Conservation (phyloP, 2,113 vertebrate species). For the Gymnarchus niloticus region DNA sequence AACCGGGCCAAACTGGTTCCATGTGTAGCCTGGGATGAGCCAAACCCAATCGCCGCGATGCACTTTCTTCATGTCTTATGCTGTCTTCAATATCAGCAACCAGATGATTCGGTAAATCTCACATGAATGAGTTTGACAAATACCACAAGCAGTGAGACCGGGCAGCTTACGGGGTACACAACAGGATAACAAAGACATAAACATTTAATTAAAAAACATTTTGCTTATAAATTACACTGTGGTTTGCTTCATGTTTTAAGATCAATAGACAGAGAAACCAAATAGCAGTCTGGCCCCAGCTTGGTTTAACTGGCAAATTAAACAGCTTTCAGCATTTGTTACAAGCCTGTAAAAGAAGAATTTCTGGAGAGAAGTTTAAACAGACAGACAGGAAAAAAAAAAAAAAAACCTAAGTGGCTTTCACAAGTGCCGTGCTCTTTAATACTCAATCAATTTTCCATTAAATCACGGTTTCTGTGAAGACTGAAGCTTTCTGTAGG, state of each 20-base stretch:
- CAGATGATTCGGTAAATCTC: not conserved
- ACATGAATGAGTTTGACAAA: not conserved
- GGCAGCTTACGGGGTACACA: not conserved
- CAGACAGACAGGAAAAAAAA: not conserved
- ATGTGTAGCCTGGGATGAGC: not conserved
- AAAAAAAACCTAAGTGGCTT: constrained; percentile 18
- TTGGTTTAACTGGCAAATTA: constrained; percentile 37
- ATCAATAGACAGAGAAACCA: constrained; percentile 28
- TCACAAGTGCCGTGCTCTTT: constrained; percentile 46
- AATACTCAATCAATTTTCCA: constrained; percentile 31
- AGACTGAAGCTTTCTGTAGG: not conserved
- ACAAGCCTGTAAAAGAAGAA: constrained; percentile 47
- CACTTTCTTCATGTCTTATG: not conserved
- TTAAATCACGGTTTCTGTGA: not conserved
- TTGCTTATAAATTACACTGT: constrained; percentile 8
- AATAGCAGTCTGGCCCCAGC: constrained; percentile 29
- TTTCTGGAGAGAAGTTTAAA: constrained; percentile 50
- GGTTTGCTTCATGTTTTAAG: constrained; percentile 17
- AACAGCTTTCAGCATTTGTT: constrained; percentile 48
- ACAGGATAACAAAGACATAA: not conserved
- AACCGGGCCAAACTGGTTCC: not conserved
- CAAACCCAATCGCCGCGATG: not conserved
- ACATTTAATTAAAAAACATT: not conserved
- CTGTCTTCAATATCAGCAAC: not conserved
- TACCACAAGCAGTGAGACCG: not conserved